phyloP scores from a whole-genome alignment of 2,888 invertebrate species.

The Beris chalybata region DNA sequence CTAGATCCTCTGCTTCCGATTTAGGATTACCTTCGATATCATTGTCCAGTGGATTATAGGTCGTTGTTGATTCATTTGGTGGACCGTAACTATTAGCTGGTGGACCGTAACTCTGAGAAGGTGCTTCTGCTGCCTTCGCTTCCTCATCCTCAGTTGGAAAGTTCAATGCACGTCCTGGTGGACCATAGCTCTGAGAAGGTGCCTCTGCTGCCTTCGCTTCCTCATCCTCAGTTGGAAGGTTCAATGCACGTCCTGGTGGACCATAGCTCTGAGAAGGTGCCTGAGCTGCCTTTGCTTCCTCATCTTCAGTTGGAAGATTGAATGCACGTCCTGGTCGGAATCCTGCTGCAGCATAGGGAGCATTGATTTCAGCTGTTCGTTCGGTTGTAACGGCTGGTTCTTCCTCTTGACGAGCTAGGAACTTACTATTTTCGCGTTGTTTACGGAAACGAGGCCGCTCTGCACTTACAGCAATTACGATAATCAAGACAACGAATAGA shows the following conservation, averaged over 20 bases:
- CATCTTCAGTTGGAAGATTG: conserved; percentile 12
- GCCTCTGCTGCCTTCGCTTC: conserved; percentile 6
- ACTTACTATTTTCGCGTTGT: conserved; percentile 10
- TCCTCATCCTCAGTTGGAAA: conserved; percentile 16
- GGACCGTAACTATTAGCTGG: conserved; percentile 10
- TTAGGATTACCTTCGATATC: conserved; percentile 5
- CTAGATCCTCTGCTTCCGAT: conserved; percentile 22
- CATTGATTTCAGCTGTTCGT: neutral
- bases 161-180: conserved; percentile 6
- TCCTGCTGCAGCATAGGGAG: conserved; percentile 17
- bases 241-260: neutral
- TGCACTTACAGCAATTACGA: neutral
- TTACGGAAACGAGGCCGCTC: neutral
- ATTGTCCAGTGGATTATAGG: neutral
- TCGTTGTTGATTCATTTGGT: conserved; percentile 11
- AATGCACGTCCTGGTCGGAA: conserved; percentile 1
- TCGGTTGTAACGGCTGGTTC: neutral
- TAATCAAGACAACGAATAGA: neutral
- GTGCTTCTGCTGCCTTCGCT: neutral
- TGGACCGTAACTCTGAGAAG: neutral
- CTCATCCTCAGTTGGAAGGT: conserved; percentile 15
- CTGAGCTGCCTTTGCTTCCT: conserved; percentile 7
- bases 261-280: neutral
- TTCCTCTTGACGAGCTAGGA: conserved; percentile 5
- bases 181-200: neutral